These are phyloP conservation scores for Montipora cactus DNA, from an alignment of 64 coral and sea anemone species.

Conservation along the genomic window DNA sequence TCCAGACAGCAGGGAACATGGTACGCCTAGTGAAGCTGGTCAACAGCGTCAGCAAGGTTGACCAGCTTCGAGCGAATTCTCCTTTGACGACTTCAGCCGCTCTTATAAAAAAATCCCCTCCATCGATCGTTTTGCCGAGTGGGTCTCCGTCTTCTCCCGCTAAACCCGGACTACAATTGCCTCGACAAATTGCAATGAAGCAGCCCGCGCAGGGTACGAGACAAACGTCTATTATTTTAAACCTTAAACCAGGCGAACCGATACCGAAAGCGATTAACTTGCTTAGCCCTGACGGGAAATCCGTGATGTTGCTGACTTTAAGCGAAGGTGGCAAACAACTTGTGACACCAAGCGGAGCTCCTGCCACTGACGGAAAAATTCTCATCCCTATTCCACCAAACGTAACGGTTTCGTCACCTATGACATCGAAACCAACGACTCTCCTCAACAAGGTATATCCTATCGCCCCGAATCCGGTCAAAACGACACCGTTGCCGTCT, in stretches of 20 bases:
- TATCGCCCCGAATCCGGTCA: constrained; percentile 19
- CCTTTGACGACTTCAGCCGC: background rate
- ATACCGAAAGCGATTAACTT: constrained; percentile 35
- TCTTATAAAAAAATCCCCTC: background rate
- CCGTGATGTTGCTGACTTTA: constrained; percentile 10
- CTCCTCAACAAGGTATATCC: constrained; percentile 17
- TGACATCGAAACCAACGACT: background rate
- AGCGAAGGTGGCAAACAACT: constrained; percentile 24
- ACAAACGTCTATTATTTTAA: constrained; percentile 17
- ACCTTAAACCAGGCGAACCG: constrained; percentile 27
- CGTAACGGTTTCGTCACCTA: background rate
- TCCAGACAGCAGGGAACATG: background rate
- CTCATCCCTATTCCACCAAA: constrained; percentile 19
- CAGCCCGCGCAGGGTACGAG: background rate
- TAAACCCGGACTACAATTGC: background rate
- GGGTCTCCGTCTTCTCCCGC: background rate
- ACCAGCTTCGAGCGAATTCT: background rate
- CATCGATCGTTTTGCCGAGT: too few relatives aligned
- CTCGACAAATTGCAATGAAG: constrained; percentile 40
- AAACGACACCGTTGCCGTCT: background rate
- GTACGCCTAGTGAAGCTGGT: background rate
- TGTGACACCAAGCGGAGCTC: background rate
- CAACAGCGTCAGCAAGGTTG: constrained; percentile 6
- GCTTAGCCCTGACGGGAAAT: constrained; percentile 31
- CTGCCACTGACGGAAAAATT: constrained; percentile 3